phyloP scores from a whole-genome alignment of 2,113 vertebrate genomes.

The Cacatua alba region DNA sequence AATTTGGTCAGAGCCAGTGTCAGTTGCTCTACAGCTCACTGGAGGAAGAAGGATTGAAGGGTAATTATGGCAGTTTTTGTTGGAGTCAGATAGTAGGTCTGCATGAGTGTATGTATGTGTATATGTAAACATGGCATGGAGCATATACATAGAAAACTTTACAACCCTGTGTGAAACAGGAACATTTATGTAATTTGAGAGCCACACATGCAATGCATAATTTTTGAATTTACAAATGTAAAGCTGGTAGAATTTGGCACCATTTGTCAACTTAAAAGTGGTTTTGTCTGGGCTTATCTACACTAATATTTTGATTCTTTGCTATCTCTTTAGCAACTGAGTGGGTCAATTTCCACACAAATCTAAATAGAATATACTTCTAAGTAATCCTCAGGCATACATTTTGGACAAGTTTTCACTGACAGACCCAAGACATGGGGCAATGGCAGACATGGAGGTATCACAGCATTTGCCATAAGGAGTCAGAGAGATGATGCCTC shows the following conservation, averaged over 20 bases:
- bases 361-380: not conserved
- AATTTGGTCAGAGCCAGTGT: not conserved
- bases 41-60: not conserved
- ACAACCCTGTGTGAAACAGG: not conserved
- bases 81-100: not conserved
- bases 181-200: not conserved
- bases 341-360: not conserved
- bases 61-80: not conserved
- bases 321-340: not conserved
- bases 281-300: not conserved
- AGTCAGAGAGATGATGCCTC: not conserved
- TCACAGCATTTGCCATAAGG: not conserved
- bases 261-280: not conserved
- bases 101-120: rapidly evolving
- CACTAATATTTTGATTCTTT: not conserved
- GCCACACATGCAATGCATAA: not conserved
- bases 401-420: not conserved
- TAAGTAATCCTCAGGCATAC: not conserved
- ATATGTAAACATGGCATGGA: not conserved
- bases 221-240: not conserved
- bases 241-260: not conserved
- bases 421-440: not conserved
- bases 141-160: not conserved
- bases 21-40: not conserved
- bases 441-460: not conserved